Base-by-base conservation (phyloP, 2,113 vertebrate species). In the Protomyctophum bolini region DNA sequence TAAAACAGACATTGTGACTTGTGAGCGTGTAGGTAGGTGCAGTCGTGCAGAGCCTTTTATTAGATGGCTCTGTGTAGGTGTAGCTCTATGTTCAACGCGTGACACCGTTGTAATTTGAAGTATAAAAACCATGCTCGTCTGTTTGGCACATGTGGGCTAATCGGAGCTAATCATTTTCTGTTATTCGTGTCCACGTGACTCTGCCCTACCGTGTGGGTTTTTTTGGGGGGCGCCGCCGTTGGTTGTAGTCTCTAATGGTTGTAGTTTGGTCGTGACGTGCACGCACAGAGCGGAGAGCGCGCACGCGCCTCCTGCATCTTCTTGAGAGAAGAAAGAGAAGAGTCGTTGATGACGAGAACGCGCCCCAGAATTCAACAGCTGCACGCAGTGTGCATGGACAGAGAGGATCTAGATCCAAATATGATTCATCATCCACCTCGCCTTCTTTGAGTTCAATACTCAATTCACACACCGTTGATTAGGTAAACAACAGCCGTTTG, bases 311-410 rank as follows among this genome's bases (percentile, higher is more conserved):
- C 88, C 28, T 15, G 78, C 87, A 85, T 83, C 86, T 78, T 75
- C 79, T 48, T 15, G 65, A 41, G 33, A 41, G 33, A 41, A 41
- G 33, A 41, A 41, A 41, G 33, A 41, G 3, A 41, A 41, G 33
- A 65, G 29, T 68, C 58, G 69, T 68, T 67, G 82, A 68, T 86
- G 68, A 70, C 91, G 90, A 68, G 87, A 70, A 70, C 91, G 90
- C 89, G 87, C 88, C 1, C 64, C 78, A 41, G 84, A 79, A 66
- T 48, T 86, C 89, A 92, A 93, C 93, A 94, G 93, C 93, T 93
- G 93, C 93, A 92, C 85, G 85, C 63, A 76, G 86, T 84, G 88
- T 89, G 82, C 88, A 89, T 73, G 81, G 86, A 72, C 74, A 88
- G 91, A 86, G 21, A 21, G 21, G 21, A 41, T 41, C 5, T 81